phyloP scores from a whole-genome alignment of 2,888 invertebrate species.

The Xylophagus ater region DNA sequence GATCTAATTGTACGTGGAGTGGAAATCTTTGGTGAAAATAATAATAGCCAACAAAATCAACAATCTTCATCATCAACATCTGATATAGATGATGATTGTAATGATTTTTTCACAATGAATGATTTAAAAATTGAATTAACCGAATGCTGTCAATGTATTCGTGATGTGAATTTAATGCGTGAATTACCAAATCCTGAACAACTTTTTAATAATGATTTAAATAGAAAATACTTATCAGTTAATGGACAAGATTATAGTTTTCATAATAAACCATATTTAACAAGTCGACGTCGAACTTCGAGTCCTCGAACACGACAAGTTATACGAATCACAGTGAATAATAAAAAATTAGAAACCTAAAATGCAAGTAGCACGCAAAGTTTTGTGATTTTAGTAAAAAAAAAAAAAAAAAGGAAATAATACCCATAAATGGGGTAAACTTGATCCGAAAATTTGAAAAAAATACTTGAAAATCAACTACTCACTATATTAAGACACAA shows the following conservation, averaged over 20 bases:
- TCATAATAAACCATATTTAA: neutral
- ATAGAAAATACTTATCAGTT: neutral
- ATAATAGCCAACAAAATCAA: neutral
- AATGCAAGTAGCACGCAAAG: too few species aligned
- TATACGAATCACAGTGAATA: slow-evolving; percentile 14
- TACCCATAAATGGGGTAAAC: too few species aligned
- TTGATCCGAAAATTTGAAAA: too few species aligned
- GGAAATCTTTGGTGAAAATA: slow-evolving; percentile 5
- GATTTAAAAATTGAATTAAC: slow-evolving; percentile 15
- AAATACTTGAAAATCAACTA: too few species aligned
- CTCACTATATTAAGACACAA: too few species aligned
- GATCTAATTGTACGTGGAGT: slow-evolving; percentile 13
- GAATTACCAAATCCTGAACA: slow-evolving; percentile 6
- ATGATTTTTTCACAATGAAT: neutral
- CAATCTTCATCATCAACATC: neutral
- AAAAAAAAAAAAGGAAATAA: too few species aligned
- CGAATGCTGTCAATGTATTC: slow-evolving; percentile 17
- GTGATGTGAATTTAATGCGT: slow-evolving; percentile 7
- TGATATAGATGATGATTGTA: neutral
- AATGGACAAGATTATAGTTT: neutral
- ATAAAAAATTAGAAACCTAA: slow-evolving; percentile 11
- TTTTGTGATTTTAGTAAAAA: too few species aligned
- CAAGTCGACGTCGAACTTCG: slow-evolving; percentile 4
- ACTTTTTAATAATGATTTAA: slow-evolving; percentile 7
- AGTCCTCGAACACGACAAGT: slow-evolving; percentile 16